Evolutionary conservation across 2,113 vertebrate species (phyloP).

Genomic region (Dromaius novaehollandiae): DNA sequence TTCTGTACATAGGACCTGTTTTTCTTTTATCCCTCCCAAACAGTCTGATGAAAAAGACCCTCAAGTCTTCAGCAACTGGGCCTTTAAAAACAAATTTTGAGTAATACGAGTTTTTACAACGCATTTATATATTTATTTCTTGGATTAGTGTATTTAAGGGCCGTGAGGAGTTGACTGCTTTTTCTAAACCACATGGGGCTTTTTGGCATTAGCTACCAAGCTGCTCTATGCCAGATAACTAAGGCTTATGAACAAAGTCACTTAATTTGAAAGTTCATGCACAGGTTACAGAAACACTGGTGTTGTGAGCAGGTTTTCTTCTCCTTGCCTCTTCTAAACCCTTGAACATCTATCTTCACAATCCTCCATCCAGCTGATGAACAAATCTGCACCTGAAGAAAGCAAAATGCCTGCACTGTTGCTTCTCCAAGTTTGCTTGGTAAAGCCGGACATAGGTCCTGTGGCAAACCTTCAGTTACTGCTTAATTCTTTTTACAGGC

Average conservation of each 20-base stretch:
- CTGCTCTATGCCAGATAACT: slow-evolving; percentile 19
- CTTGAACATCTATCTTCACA: neutral
- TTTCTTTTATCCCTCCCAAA: slow-evolving; percentile 35
- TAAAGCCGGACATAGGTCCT: neutral
- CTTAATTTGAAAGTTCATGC: slow-evolving; percentile 36
- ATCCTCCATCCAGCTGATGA: neutral
- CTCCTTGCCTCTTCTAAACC: neutral
- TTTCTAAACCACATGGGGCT: slow-evolving; percentile 10
- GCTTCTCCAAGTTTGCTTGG: neutral
- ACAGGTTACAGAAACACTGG: neutral
- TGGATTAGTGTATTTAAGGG: slow-evolving; percentile 28
- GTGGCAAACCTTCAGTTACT: neutral
- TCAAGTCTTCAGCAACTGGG: neutral
- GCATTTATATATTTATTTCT: slow-evolving; percentile 53
- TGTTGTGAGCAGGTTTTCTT: slow-evolving; percentile 18
- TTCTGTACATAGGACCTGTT: neutral
- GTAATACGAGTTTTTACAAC: neutral
- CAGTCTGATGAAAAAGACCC: neutral
- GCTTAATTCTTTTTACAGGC: slow-evolving; percentile 50
- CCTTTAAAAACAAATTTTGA: slow-evolving; percentile 35
- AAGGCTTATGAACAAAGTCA: slow-evolving; percentile 20
- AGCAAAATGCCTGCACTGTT: neutral
- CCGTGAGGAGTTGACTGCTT: neutral
- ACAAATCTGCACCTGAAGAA: neutral
- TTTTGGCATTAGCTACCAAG: neutral